phyloP scores from a whole-genome alignment of 1,140 invertebrate genomes.

The Olivierus martensii region DNA sequence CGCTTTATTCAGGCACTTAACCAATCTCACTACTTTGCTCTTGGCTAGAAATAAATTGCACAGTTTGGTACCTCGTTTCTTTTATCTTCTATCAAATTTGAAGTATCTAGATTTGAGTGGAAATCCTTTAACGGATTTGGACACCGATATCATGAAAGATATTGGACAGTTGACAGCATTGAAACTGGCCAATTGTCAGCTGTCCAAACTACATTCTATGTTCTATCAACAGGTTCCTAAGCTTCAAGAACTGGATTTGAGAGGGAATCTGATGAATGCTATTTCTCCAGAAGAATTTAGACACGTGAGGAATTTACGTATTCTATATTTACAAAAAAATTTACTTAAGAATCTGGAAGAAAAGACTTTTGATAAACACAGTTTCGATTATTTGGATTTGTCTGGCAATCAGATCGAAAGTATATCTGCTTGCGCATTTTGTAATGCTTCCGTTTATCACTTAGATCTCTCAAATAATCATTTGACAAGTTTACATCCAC shows the following conservation, averaged over 20 bases:
- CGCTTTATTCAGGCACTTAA: conserved; percentile 51
- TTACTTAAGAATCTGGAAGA: conserved; percentile 49
- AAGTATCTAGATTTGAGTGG: conserved; percentile 50
- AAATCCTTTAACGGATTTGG: conserved; percentile 54
- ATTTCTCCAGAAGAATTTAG: conserved; percentile 24
- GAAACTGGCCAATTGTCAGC: conserved; percentile 37
- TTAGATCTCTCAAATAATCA: neutral
- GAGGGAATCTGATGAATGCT: conserved; percentile 53
- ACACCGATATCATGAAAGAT: conserved; percentile 33
- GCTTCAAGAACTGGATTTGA: conserved; percentile 6
- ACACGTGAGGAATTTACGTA: conserved; percentile 37
- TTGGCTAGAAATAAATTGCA: conserved; percentile 52
- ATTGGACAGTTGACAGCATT: conserved; percentile 38
- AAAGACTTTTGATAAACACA: conserved; percentile 46
- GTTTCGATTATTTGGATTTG: conserved; percentile 30
- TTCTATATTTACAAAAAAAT: conserved; percentile 55
- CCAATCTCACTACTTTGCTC: conserved; percentile 43
- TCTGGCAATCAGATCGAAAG: neutral
- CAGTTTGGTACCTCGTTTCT: conserved; percentile 44
- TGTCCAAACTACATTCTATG: conserved; percentile 3
- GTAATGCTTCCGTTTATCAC: neutral
- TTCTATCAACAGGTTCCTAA: conserved; percentile 10
- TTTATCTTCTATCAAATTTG: conserved; percentile 48
- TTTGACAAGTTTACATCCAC: neutral
- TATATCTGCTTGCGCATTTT: neutral